These are phyloP conservation scores for Prinia subflava DNA, from an alignment of 2,113 vertebrate species.

Conservation along the genomic window DNA sequence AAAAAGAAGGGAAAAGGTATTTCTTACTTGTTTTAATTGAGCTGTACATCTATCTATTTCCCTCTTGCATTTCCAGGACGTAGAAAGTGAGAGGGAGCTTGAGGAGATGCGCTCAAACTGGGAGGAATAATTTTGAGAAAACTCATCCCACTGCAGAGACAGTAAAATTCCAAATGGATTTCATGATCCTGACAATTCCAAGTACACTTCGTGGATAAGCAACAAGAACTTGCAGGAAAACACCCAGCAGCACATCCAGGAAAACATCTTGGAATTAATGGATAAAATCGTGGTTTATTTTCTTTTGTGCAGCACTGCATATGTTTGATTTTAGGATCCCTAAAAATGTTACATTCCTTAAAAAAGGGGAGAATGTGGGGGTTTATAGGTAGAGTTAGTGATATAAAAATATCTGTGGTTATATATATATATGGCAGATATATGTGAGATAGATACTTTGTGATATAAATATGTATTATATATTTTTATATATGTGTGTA, in stretches of 20 bases:
- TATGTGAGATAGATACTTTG: not conserved
- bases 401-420: not conserved
- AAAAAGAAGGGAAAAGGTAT: not conserved
- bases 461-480: not conserved
- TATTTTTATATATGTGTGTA: not conserved
- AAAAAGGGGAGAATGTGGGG: not conserved
- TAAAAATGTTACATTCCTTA: not conserved
- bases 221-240: not conserved
- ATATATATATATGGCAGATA: not conserved
- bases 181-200: not conserved
- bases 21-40: not conserved
- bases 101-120: constrained; percentile 51
- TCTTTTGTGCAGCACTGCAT: not conserved
- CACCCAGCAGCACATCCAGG: not conserved
- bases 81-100: constrained; percentile 62
- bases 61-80: constrained; percentile 58
- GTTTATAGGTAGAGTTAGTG: not conserved
- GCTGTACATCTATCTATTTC: not conserved
- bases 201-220: not conserved
- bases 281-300: not conserved
- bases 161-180: not conserved
- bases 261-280: not conserved
- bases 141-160: not conserved
- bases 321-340: not conserved
- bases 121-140: not conserved